These are phyloP conservation scores for Eciton burchellii DNA, from an alignment of 1,140 invertebrate genomes.

Conservation along the genomic window DNA sequence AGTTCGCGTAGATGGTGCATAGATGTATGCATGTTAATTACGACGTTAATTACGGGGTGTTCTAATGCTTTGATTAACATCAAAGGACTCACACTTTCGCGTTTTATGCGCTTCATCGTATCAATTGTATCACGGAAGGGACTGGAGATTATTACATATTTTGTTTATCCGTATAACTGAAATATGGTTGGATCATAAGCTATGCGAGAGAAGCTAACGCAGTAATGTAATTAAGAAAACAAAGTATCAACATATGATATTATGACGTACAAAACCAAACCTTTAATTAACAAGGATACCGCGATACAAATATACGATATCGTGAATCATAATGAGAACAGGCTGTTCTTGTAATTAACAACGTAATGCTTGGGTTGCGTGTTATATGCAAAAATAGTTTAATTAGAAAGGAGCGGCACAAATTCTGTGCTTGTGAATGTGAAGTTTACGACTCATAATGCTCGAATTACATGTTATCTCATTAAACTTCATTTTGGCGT, in stretches of 20 bases:
- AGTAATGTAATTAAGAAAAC: conserved; percentile 4
- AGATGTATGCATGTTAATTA: no score
- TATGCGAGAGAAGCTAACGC: not conserved
- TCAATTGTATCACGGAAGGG: no score
- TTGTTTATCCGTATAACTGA: no score
- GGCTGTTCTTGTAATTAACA: conserved; percentile 36
- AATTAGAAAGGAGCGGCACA: conserved; percentile 35
- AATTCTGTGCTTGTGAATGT: conserved; percentile 10
- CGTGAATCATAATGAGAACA: conserved; percentile 32
- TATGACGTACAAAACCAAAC: not conserved
- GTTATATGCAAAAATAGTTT: conserved; percentile 6
- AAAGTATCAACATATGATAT: not conserved
- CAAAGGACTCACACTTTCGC: no score
- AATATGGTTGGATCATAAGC: no score
- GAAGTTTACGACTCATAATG: conserved; percentile 6
- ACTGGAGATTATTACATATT: no score
- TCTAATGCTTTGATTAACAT: no score
- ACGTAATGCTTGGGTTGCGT: conserved; percentile 29
- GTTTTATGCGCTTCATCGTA: no score
- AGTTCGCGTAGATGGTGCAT: no score
- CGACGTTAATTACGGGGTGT: no score
- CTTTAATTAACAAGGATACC: conserved; percentile 42
- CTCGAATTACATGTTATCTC: not conserved
- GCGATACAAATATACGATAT: conserved; percentile 24
- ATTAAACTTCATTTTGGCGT: not conserved